Conservation (phyloP, 2,888 invertebrate genomes). For the Lepidocyrtinus sp. region DNA sequence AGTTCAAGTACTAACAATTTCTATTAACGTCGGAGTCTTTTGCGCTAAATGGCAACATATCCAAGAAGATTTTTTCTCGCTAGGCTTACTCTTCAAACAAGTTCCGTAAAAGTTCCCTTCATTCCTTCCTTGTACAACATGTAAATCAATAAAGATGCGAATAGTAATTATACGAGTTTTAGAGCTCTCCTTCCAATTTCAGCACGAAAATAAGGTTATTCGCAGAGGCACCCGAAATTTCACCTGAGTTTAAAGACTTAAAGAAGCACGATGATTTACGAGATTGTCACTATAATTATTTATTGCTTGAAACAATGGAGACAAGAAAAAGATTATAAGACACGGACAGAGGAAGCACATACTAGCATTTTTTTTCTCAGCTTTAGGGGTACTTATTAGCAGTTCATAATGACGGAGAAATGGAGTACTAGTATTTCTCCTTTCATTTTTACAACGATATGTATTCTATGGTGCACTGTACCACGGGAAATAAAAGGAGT, state of each 20-base stretch:
- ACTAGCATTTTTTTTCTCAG: conserved; percentile 2
- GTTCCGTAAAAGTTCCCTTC: too few relatives aligned
- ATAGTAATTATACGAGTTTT: conserved; percentile 6
- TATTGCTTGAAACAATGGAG: not conserved
- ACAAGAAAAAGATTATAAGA: conserved; percentile 27
- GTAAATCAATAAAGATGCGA: not conserved
- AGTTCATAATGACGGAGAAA: conserved; percentile 50
- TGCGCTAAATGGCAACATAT: too few relatives aligned
- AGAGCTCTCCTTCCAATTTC: not conserved
- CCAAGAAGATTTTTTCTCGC: too few relatives aligned
- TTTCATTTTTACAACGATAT: conserved; percentile 23
- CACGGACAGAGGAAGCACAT: not conserved
- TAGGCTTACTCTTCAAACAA: too few relatives aligned
- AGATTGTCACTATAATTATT: conserved; percentile 5
- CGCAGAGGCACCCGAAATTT: not conserved
- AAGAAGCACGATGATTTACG: not conserved
- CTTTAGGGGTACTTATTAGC: conserved; percentile 52
- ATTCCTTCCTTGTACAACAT: not conserved
- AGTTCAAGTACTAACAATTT: too few relatives aligned
- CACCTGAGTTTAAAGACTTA: conserved; percentile 21
- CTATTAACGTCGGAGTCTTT: too few relatives aligned
- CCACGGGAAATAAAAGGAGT: conserved; percentile 3
- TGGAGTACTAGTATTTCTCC: conserved; percentile 34
- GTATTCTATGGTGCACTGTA: too few relatives aligned
- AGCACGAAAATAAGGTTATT: not conserved